A percentile compares a stretch with the other conserved stretches of the same genome.
phyloP scores from a whole-genome alignment of 2,113 vertebrate genomes.

The Pachyramphus minor region DNA sequence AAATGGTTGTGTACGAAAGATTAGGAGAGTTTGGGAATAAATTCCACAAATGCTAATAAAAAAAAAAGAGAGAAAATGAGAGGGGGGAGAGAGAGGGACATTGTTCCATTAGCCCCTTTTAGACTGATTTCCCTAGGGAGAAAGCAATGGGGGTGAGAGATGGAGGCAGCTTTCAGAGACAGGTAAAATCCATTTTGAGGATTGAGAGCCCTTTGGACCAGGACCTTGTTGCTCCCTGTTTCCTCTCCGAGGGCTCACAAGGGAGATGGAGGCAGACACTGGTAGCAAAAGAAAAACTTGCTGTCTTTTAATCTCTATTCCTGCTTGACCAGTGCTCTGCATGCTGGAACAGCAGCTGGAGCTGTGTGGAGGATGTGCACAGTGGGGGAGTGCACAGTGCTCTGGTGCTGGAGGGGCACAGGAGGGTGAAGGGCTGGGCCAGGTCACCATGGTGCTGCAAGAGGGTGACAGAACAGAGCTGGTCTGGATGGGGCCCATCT shows the following conservation, averaged over 20 bases:
- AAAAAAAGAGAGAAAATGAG: constrained; percentile 68
- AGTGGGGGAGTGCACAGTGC: background rate
- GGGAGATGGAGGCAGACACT: background rate
- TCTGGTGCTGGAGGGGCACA: background rate
- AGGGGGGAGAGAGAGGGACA: constrained; percentile 78
- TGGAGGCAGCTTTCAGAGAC: constrained; percentile 65
- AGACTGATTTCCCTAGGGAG: constrained; percentile 87
- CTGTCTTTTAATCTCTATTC: background rate
- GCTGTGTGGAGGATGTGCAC: background rate
- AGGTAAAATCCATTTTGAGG: constrained; percentile 70
- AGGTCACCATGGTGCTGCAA: fast-evolving
- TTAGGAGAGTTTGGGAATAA: constrained; percentile 99
- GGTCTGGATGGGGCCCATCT: fast-evolving
- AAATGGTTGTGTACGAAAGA: constrained; percentile 99
- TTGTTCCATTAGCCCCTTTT: constrained; percentile 95
- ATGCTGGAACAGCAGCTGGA: background rate
- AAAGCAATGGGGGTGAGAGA: constrained; percentile 38
- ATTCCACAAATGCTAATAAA: constrained; percentile 96
- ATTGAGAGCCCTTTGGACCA: constrained; percentile 56
- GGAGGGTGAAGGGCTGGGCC: background rate
- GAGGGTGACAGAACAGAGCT: background rate
- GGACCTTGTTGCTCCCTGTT: constrained; percentile 50
- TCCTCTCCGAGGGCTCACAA: background rate
- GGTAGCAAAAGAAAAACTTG: background rate
- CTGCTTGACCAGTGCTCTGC: background rate